Conservation (phyloP, 2,888 invertebrate genomes). For the Andricus curvator region DNA sequence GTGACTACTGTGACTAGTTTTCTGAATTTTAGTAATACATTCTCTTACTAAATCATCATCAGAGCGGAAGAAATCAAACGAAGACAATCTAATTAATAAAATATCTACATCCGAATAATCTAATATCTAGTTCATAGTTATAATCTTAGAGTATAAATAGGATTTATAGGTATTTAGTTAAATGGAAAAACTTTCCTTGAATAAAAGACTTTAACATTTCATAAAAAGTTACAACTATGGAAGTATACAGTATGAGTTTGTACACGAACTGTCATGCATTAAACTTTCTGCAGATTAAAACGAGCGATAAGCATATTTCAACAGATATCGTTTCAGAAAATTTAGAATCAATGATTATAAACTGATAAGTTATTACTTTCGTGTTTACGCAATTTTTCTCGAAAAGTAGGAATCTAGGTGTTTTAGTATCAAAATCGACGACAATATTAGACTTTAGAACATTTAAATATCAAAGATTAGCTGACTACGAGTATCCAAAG, state of each 20-base stretch:
- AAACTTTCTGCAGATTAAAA: not conserved
- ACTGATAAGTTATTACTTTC: not conserved
- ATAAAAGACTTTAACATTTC: conserved; percentile 19
- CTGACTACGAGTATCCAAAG: not conserved
- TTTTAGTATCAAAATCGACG: not conserved
- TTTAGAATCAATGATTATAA: not conserved
- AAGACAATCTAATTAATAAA: not conserved
- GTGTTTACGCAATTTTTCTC: not conserved
- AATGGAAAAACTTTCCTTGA: conserved; percentile 2
- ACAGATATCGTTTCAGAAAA: not conserved
- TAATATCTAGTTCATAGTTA: not conserved
- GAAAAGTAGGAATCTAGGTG: not conserved
- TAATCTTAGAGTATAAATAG: not conserved
- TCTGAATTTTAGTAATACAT: not conserved
- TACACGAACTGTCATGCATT: conserved; percentile 12
- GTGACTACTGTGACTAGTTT: conserved; percentile 39
- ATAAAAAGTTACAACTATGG: conserved; percentile 27
- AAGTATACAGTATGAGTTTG: conserved; percentile 11
- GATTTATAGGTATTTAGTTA: conserved; percentile 5
- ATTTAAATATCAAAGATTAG: not conserved
- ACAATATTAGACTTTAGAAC: not conserved
- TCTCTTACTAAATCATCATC: not conserved
- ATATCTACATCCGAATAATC: conserved; percentile 10
- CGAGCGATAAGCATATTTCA: not conserved
- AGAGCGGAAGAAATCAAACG: not conserved